These are phyloP conservation scores for Mustela nigripes DNA, from an alignment of 2,113 vertebrate species.

Conservation along the genomic window DNA sequence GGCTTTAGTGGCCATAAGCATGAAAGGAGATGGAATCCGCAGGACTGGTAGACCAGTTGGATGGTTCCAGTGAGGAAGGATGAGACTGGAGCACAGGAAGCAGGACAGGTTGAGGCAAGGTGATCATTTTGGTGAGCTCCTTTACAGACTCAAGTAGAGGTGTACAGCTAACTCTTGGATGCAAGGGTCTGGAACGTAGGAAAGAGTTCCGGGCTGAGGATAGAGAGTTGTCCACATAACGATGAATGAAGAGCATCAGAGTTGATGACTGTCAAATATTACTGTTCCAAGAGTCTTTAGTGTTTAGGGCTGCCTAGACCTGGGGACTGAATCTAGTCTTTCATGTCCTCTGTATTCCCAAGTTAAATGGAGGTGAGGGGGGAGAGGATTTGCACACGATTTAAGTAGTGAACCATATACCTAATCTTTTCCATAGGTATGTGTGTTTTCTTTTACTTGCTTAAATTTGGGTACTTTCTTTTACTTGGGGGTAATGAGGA, in stretches of 20 bases:
- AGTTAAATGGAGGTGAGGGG: not conserved
- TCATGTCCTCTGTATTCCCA: not conserved
- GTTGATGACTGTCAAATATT: not conserved
- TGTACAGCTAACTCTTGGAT: not conserved
- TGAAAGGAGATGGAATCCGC: not conserved
- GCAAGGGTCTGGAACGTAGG: not conserved
- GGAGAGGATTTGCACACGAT: not conserved
- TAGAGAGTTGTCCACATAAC: not conserved
- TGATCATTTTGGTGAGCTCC: not conserved
- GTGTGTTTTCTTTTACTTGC: not conserved
- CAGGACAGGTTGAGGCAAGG: not conserved
- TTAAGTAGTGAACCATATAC: not conserved
- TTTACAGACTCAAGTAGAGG: not conserved
- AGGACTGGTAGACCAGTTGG: not conserved
- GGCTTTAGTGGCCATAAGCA: not conserved
- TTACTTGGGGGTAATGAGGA: not conserved
- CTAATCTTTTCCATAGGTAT: not conserved
- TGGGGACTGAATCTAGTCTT: not conserved
- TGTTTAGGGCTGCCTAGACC: not conserved
- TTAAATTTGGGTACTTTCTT: not conserved
- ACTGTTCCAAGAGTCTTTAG: conserved; percentile 6
- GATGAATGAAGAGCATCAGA: not conserved
- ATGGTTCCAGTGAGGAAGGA: not conserved
- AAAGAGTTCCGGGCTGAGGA: not conserved
- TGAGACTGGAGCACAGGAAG: not conserved